phyloP scores from a whole-genome alignment of 2,113 vertebrate genomes.

The Sula dactylatra region DNA sequence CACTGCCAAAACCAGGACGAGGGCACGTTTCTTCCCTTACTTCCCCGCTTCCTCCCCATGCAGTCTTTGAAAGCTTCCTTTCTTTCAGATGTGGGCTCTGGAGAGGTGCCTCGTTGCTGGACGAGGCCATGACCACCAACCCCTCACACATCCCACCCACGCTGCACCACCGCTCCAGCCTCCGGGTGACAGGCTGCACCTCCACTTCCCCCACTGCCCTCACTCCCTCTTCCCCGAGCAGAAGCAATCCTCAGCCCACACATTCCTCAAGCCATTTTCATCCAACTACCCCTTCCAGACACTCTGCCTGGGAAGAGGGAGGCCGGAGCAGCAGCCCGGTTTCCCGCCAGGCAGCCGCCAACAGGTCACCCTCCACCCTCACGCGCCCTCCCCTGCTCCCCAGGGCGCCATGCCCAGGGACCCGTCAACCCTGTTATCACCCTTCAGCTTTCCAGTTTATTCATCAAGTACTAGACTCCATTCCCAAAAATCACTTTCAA shows the following conservation, averaged over 20 bases:
- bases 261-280: not conserved
- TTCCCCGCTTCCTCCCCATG: not conserved
- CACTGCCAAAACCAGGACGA: not conserved
- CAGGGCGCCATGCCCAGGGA: not conserved
- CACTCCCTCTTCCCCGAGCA: not conserved
- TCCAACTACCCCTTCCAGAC: not conserved
- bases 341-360: rapidly evolving
- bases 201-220: not conserved
- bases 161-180: rapidly evolving
- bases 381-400: not conserved
- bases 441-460: not conserved
- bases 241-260: not conserved
- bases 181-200: rapidly evolving
- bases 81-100: not conserved
- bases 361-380: not conserved
- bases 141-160: not conserved
- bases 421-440: not conserved
- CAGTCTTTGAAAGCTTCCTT: not conserved
- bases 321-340: not conserved
- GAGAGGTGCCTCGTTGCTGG: not conserved
- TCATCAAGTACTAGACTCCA: not conserved
- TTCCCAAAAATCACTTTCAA: not conserved
- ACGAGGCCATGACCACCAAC: rapidly evolving
- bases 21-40: not conserved
- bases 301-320: not conserved